Percentiles rank a stretch among this genome's conserved stretches.
These are phyloP conservation scores for Piprites chloris DNA, from an alignment of 2,113 vertebrate species.

Conservation along the genomic window DNA sequence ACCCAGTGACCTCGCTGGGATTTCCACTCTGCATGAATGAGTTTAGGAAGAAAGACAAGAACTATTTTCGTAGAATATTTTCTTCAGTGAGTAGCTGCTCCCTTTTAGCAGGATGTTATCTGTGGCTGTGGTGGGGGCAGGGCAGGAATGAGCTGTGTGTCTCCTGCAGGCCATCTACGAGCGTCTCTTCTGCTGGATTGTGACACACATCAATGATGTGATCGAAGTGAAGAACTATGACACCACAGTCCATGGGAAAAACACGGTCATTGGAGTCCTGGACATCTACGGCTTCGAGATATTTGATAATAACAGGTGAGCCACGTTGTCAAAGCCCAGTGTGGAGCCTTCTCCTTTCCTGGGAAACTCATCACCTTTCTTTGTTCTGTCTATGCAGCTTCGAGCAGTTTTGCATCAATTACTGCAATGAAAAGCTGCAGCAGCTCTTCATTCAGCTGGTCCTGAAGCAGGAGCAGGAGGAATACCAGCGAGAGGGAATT, in stretches of 20 bases:
- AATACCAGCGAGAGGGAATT: constrained; percentile 95
- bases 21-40: background rate
- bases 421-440: constrained; percentile 98
- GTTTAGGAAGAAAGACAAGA: background rate
- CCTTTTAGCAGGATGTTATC: background rate
- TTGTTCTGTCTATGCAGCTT: constrained; percentile 75
- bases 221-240: constrained; percentile 94
- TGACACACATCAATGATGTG: constrained; percentile 90
- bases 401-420: constrained; percentile 99
- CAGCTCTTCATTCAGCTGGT: constrained; percentile 98
- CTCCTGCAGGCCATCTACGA: constrained; percentile 91
- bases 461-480: constrained; percentile 95
- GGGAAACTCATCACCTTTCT: background rate
- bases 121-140: background rate
- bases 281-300: constrained; percentile 99
- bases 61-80: background rate
- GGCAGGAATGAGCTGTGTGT: background rate
- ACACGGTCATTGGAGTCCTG: constrained; percentile 96
- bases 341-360: background rate
- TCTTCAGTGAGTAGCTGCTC: background rate
- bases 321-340: fast-evolving
- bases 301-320: constrained; percentile 97
- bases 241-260: constrained; percentile 88
- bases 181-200: constrained; percentile 97
- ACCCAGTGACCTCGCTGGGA: background rate